These are phyloP conservation scores for Xenopus petersii DNA, from an alignment of 2,797 vertebrate genomes.

Conservation along the genomic window DNA sequence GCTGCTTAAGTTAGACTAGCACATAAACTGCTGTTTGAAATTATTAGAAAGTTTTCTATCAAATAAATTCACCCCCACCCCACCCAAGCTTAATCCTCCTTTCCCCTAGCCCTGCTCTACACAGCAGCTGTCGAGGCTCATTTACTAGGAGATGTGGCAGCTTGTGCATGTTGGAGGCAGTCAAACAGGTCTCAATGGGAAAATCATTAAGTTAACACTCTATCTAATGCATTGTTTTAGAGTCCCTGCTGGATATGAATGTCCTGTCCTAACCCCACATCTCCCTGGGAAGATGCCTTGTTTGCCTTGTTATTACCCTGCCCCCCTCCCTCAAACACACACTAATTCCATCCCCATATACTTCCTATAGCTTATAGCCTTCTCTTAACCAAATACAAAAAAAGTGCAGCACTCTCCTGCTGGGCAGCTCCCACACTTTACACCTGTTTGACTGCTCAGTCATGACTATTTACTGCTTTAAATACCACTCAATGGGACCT, in stretches of 20 bases:
- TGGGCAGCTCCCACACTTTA: too few relatives aligned
- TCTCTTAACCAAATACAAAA: too few relatives aligned
- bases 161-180: constrained; percentile 82
- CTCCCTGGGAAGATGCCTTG: constrained; percentile 46
- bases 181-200: constrained; percentile 79
- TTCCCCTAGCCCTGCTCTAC: constrained; percentile 76
- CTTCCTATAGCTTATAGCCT: too few relatives aligned
- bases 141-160: constrained; percentile 79
- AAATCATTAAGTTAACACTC: constrained; percentile 95
- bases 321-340: neutral
- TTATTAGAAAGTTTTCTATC: constrained; percentile 51
- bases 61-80: constrained; percentile 46
- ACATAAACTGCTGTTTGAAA: constrained; percentile 42
- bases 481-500: too few relatives aligned
- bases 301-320: neutral
- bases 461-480: too few relatives aligned
- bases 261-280: constrained; percentile 44
- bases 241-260: constrained; percentile 67
- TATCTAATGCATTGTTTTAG: constrained; percentile 86
- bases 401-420: too few relatives aligned
- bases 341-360: too few relatives aligned
- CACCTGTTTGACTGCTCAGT: too few relatives aligned
- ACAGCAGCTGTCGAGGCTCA: constrained; percentile 85
- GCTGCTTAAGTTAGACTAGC: too few relatives aligned
- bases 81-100: constrained; percentile 72